phyloP scores from a whole-genome alignment of 2,113 vertebrate species.

The Otis tarda region DNA sequence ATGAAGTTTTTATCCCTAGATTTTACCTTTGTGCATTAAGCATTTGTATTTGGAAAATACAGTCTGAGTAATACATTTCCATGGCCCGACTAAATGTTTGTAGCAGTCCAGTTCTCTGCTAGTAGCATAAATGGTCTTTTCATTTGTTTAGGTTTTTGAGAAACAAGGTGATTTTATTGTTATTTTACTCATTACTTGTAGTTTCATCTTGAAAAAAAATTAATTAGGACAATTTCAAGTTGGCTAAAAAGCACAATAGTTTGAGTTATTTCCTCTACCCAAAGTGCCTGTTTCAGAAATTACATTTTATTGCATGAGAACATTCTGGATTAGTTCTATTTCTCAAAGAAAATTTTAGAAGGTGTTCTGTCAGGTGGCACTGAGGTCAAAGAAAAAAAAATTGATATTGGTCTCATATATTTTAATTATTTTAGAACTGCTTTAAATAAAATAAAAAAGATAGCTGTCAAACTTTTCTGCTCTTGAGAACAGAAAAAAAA shows the following conservation, averaged over 20 bases:
- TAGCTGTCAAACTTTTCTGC: background rate
- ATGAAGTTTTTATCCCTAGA: background rate
- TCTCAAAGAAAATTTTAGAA: conserved; percentile 15
- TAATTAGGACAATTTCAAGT: background rate
- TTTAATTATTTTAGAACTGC: background rate
- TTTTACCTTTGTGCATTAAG: background rate
- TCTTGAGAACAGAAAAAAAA: background rate
- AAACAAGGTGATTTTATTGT: background rate
- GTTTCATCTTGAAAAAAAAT: background rate
- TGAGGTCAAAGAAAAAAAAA: background rate
- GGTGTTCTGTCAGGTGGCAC: background rate
- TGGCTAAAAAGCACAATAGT: background rate
- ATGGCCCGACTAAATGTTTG: background rate
- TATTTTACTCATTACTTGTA: background rate
- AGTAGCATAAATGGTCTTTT: background rate
- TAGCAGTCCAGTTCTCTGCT: background rate
- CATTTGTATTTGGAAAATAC: background rate
- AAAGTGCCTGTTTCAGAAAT: background rate
- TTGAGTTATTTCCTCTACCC: background rate
- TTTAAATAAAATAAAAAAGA: background rate
- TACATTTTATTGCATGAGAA: background rate
- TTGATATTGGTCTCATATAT: background rate
- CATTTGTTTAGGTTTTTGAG: background rate
- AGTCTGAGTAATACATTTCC: background rate
- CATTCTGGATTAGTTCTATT: background rate